Evolutionary conservation across 2,888 invertebrate genomes (phyloP).

Genomic region (Laspeyria flexula): DNA sequence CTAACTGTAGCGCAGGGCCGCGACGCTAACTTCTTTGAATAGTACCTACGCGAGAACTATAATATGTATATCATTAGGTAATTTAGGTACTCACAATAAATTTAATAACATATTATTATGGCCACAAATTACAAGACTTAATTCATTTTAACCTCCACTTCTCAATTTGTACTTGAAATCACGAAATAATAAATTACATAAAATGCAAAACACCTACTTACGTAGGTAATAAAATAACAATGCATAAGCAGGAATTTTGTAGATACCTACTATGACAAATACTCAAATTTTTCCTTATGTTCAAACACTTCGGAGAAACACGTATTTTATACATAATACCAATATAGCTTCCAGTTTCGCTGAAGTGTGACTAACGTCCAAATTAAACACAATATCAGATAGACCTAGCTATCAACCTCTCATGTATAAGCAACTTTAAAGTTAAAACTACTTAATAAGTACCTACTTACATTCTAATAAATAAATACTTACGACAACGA

Average conservation of each 20-base stretch:
- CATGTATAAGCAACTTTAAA: too few species aligned
- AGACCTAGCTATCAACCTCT: too few species aligned
- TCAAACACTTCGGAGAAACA: neutral
- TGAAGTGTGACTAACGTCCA: constrained; percentile 1
- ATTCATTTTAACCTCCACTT: neutral
- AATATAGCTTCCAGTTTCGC: neutral
- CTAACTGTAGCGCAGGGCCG: constrained; percentile 45
- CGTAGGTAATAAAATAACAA: too few species aligned
- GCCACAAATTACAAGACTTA: neutral
- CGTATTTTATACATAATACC: neutral
- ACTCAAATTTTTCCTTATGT: neutral
- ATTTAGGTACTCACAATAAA: too few species aligned
- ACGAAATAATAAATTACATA: too few species aligned
- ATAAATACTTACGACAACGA: neutral
- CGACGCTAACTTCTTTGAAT: neutral
- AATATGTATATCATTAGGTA: too few species aligned
- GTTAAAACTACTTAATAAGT: neutral
- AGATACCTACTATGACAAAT: neutral
- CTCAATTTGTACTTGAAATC: too few species aligned
- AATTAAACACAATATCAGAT: neutral
- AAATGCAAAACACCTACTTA: too few species aligned
- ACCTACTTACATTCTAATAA: neutral
- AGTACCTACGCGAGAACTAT: too few species aligned
- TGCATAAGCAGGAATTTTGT: neutral
- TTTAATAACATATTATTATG: neutral